Evolutionary conservation across 2,113 vertebrate species (phyloP).

Genomic region (Paradisaea rubra): DNA sequence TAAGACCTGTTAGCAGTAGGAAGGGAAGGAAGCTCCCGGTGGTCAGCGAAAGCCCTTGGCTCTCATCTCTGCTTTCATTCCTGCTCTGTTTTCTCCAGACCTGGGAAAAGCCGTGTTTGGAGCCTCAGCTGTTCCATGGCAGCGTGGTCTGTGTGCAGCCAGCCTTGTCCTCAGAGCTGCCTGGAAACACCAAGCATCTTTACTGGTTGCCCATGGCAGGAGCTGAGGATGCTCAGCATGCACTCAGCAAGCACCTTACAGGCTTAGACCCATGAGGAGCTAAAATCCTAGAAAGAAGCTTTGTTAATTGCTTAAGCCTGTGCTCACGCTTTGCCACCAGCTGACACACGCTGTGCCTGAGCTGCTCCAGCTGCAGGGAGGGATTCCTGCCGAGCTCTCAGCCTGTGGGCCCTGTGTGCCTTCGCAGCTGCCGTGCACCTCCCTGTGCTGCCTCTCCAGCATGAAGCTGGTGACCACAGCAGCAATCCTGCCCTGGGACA

Average conservation of each 20-base stretch:
- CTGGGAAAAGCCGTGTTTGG: neutral
- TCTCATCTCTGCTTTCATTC: neutral
- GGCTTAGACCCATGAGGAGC: neutral
- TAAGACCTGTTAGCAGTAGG: neutral
- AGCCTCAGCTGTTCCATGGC: accelerated
- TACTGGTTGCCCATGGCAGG: neutral
- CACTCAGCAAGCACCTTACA: neutral
- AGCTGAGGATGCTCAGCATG: neutral
- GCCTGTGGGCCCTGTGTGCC: neutral
- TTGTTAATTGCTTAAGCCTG: neutral
- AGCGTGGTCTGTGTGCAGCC: accelerated
- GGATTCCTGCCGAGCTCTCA: neutral
- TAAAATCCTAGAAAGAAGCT: neutral
- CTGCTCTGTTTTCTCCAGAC: neutral
- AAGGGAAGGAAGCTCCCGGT: neutral
- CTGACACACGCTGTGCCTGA: neutral
- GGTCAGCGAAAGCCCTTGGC: neutral
- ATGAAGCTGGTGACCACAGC: neutral
- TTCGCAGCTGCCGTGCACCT: neutral
- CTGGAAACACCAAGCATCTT: neutral
- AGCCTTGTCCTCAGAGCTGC: neutral
- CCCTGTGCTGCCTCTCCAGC: neutral
- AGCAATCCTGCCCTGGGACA: neutral
- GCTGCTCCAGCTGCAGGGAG: neutral
- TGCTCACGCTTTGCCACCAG: neutral